These are phyloP conservation scores for Drosophila lacteicornis DNA, from an alignment of 1,140 invertebrate species.

Conservation along the genomic window DNA sequence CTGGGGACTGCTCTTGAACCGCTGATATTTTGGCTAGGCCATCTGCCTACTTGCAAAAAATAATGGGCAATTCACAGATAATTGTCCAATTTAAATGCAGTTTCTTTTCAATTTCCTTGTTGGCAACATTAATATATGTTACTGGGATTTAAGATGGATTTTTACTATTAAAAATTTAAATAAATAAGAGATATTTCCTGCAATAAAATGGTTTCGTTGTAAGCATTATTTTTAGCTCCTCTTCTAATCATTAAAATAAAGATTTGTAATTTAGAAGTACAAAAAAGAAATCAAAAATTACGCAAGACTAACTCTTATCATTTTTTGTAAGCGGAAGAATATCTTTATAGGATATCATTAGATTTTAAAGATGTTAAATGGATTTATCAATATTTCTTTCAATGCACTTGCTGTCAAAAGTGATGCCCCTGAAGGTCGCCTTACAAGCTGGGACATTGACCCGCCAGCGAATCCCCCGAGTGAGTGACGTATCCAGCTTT, in stretches of 20 bases:
- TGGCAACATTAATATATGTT: no score
- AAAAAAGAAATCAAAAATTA: not conserved
- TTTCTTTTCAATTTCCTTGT: not conserved
- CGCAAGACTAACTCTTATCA: no score
- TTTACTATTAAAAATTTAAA: not conserved
- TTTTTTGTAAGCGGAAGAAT: not conserved
- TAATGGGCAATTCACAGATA: not conserved
- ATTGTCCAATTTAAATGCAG: not conserved
- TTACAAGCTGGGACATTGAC: slow-evolving; percentile 35
- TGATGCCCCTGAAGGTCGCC: slow-evolving; percentile 57
- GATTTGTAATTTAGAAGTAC: no score
- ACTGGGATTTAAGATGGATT: no score
- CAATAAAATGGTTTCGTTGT: not conserved
- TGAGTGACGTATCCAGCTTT: slow-evolving; percentile 55
- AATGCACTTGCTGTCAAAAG: slow-evolving; percentile 60
- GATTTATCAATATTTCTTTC: slow-evolving; percentile 32
- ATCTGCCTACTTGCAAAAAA: slow-evolving; percentile 41
- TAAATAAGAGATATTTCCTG: not conserved
- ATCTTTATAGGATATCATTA: not conserved
- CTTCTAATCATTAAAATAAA: no score
- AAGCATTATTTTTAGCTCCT: not conserved
- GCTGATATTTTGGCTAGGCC: slow-evolving; percentile 59
- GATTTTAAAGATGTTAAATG: not conserved
- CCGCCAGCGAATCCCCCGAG: slow-evolving; percentile 45
- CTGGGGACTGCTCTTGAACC: slow-evolving; percentile 71